Base-by-base conservation (phyloP, 2,113 vertebrate genomes). In the Candoia aspera region DNA sequence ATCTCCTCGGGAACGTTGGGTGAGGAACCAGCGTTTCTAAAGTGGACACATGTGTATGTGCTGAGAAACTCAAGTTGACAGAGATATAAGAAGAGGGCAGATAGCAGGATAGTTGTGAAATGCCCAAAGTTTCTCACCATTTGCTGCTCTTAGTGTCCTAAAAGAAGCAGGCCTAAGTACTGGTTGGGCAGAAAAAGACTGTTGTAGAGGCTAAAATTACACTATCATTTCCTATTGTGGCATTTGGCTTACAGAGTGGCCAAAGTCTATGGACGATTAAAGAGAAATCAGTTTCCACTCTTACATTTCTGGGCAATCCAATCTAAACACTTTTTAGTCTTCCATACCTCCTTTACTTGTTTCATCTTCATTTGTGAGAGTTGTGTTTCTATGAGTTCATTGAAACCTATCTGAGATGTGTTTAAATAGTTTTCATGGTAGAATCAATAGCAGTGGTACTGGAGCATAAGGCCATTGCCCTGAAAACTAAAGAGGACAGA, bases 21-120 rank as follows among this genome's bases (percentile, higher is more conserved):
- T 21, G 15, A 62, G 60, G 17, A 84, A 49, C 37, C 8, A 12
- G 24, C n/a, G 0, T 55, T 84, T 79, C 73, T 59, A 58, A 4
- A 4, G 23, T 10, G 0, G 33, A 46, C 59, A 5, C 17, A 1
- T 79, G 33, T 42, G 33, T 21, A 79, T 21, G 33, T 21, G 91
- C 55, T 42, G 1, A 5, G 83, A 6, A 37, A 11, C 6, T 55
- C 6, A 15, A 84, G 33, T 42, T 62, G 0, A 0, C 0, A 0
- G 10, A 10, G 49, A 26, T 13, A 12, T 24, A 11, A 13, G 8
- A 86, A 8, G 49, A 0, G 84, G 12, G 24, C 53, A 29, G 10
- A 33, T 53, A 29, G 24, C 21, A 54, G 49, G 84, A 54, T 49
- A 42, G 87, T 60, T 62, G 58, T 33, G 10, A 33, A 85, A 23